phyloP scores from a whole-genome alignment of 2,797 vertebrate species.

The Acanthurus tractus region DNA sequence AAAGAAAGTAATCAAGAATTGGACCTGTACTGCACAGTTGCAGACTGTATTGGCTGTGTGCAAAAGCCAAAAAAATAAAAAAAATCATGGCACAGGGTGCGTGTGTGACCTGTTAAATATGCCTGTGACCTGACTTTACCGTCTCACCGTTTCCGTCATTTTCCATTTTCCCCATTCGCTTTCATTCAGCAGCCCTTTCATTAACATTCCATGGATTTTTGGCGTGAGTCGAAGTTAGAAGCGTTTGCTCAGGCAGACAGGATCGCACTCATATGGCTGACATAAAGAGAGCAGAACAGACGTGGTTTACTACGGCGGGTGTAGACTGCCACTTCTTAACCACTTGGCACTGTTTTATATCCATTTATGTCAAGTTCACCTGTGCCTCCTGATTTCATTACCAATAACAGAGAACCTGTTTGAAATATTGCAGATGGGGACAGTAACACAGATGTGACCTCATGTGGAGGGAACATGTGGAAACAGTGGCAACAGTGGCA shows the following conservation, averaged over 20 bases:
- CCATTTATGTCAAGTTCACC: not conserved
- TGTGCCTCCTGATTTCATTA: not conserved
- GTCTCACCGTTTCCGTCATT: conserved; percentile 44
- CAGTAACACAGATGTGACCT: conserved; percentile 34
- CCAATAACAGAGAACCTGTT: conserved; percentile 25
- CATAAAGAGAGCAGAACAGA: conserved; percentile 37
- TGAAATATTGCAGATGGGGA: conserved; percentile 22
- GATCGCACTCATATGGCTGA: conserved; percentile 45
- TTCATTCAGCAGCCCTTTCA: conserved; percentile 54
- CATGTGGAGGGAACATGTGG: conserved; percentile 20
- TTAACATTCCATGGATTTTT: conserved; percentile 69
- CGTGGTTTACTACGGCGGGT: conserved; percentile 28
- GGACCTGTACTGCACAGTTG: not conserved
- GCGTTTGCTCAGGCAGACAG: conserved; percentile 26
- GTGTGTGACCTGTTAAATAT: conserved; percentile 37
- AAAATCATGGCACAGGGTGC: not conserved
- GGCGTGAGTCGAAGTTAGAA: conserved; percentile 45
- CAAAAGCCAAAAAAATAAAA: not conserved
- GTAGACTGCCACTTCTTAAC: not conserved
- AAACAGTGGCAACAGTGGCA: conserved; percentile 43
- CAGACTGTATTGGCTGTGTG: not conserved
- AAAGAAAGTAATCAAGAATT: not conserved
- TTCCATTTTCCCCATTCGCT: conserved; percentile 33
- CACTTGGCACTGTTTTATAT: conserved; percentile 43
- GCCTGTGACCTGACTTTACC: conserved; percentile 45